Evolutionary conservation across 2,888 invertebrate genomes (phyloP).

Genomic region (Actias luna): DNA sequence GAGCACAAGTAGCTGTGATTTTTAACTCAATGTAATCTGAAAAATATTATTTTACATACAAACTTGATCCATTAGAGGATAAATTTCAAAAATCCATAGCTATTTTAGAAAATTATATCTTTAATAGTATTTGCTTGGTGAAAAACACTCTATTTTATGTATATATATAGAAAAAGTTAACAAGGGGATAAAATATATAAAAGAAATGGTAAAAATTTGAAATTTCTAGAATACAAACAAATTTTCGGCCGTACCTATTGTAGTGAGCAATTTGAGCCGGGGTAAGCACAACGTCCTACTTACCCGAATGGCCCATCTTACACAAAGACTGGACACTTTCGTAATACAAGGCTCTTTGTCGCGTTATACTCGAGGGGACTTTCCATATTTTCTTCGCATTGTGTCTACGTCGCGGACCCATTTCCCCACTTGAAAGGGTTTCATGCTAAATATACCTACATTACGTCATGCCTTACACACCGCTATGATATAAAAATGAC

Average conservation of each 20-base stretch:
- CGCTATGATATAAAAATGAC: background rate
- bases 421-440: slow-evolving; percentile 50
- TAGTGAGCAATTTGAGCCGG: slow-evolving; percentile 1
- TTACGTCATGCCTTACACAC: background rate
- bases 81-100: no score
- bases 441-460: slow-evolving; percentile 17
- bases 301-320: slow-evolving; percentile 38
- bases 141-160: no score
- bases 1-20: no score
- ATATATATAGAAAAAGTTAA: no score
- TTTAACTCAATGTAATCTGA: no score
- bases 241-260: background rate
- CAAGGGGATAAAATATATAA: background rate
- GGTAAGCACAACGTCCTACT: slow-evolving; percentile 32
- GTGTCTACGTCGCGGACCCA: slow-evolving; percentile 38
- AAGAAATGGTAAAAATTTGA: background rate
- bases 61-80: no score
- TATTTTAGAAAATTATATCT: no score
- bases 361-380: slow-evolving; percentile 34
- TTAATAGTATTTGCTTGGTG: no score
- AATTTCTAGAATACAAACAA: background rate
- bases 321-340: slow-evolving; percentile 41
- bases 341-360: slow-evolving; percentile 47
- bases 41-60: no score
- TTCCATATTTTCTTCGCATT: slow-evolving; percentile 45